These are phyloP conservation scores for Clistopyga incitator DNA, from an alignment of 2,888 invertebrate genomes.

Conservation along the genomic window DNA sequence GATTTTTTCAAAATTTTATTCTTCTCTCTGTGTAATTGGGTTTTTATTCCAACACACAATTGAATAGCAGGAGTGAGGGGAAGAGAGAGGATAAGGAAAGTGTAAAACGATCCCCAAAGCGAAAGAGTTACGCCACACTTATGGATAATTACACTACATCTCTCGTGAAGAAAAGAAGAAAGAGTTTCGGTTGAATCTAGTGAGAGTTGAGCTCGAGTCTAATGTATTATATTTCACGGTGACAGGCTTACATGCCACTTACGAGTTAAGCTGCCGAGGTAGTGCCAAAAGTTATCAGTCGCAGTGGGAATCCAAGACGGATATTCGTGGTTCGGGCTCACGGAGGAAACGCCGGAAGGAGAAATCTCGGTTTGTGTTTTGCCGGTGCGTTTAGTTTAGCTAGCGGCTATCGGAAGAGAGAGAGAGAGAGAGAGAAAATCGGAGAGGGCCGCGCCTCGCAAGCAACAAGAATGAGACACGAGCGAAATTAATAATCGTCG, in stretches of 20 bases:
- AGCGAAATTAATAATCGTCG: slow-evolving; percentile 34
- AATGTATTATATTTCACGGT: background rate
- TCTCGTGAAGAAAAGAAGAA: background rate
- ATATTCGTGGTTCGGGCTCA: background rate
- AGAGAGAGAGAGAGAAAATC: background rate
- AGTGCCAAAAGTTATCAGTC: background rate
- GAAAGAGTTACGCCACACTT: slow-evolving; percentile 12
- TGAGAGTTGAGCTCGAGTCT: background rate
- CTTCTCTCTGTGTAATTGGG: too few species aligned
- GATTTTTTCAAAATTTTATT: too few species aligned
- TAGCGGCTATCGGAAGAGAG: background rate
- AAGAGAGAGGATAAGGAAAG: slow-evolving; percentile 27
- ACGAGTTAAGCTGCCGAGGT: background rate
- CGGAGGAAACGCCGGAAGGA: slow-evolving; percentile 31
- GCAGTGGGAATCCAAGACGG: background rate
- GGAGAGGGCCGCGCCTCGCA: background rate
- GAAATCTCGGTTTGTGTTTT: slow-evolving; percentile 36
- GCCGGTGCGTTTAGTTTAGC: too few species aligned
- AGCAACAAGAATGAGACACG: background rate
- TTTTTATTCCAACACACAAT: too few species aligned
- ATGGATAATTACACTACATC: too few species aligned
- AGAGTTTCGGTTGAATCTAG: background rate
- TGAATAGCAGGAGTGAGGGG: too few species aligned
- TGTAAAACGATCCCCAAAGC: slow-evolving; percentile 32
- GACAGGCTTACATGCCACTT: background rate